Evolutionary conservation across 2,888 invertebrate genomes (phyloP).

Genomic region (Xestia rhomboidea): DNA sequence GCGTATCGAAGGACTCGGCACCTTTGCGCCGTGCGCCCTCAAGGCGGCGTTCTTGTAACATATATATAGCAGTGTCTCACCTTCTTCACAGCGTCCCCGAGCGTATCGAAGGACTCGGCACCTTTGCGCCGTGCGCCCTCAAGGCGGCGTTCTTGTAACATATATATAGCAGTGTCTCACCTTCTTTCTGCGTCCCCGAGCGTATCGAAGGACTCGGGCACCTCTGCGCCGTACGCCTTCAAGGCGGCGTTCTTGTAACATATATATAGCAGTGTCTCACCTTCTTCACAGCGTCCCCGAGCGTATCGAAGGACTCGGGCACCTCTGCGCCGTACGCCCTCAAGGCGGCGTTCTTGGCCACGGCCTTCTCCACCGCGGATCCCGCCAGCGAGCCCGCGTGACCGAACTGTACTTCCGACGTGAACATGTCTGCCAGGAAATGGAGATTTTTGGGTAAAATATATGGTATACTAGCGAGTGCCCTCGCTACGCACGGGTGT

Average conservation of each 20-base stretch:
- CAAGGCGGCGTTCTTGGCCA: constrained; percentile 96
- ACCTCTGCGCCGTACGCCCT: constrained; percentile 96
- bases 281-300: constrained; percentile 89
- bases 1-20: too few species aligned
- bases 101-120: too few species aligned
- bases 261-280: constrained; percentile 19
- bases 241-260: too few species aligned
- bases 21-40: too few species aligned
- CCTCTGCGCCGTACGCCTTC: constrained; percentile 95
- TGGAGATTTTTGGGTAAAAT: too few species aligned
- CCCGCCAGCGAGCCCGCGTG: constrained; percentile 99
- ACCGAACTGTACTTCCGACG: constrained; percentile 98
- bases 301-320: constrained; percentile 97
- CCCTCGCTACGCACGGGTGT: too few species aligned
- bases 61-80: too few species aligned
- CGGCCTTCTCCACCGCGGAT: constrained; percentile 97
- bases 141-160: too few species aligned
- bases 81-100: too few species aligned
- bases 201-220: constrained; percentile 98
- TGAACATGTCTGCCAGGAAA: constrained; percentile 93
- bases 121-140: too few species aligned
- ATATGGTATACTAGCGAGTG: too few species aligned
- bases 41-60: too few species aligned
- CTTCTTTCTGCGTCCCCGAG: constrained; percentile 89
- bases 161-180: constrained; percentile 19